These are phyloP conservation scores for Metellina segmentata DNA, from an alignment of 2,888 invertebrate genomes.

Conservation along the genomic window DNA sequence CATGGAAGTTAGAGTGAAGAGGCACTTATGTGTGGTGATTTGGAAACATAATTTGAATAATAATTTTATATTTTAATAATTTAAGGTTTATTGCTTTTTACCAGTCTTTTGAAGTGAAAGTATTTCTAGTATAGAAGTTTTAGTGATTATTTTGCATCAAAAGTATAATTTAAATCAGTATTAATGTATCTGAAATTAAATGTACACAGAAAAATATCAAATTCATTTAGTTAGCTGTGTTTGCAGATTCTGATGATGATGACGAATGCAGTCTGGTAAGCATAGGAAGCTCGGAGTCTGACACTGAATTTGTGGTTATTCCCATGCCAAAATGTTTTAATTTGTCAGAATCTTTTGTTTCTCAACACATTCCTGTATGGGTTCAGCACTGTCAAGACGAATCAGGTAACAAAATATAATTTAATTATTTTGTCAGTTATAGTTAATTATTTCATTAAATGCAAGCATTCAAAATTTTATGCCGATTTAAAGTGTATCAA, in stretches of 20 bases:
- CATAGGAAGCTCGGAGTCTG: slow-evolving; percentile 80
- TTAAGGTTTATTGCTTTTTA: too few relatives aligned
- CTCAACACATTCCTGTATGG: slow-evolving; percentile 42
- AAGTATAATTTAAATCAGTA: too few relatives aligned
- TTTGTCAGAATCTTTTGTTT: slow-evolving; percentile 73
- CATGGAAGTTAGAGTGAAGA: too few relatives aligned
- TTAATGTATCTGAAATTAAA: too few relatives aligned
- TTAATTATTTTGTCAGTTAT: not conserved
- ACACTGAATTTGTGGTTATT: slow-evolving; percentile 81
- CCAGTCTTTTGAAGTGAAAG: too few relatives aligned
- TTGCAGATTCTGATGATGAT: slow-evolving; percentile 78
- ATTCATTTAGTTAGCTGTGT: not conserved
- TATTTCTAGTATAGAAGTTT: too few relatives aligned
- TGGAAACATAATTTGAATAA: too few relatives aligned
- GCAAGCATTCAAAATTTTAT: too few relatives aligned
- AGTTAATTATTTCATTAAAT: not conserved
- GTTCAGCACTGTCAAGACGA: slow-evolving; percentile 29
- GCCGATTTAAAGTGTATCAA: not conserved
- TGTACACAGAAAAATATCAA: too few relatives aligned
- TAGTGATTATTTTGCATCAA: too few relatives aligned
- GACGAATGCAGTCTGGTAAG: slow-evolving; percentile 79
- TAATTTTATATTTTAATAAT: too few relatives aligned
- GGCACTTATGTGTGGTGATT: too few relatives aligned
- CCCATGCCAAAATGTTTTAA: slow-evolving; percentile 81
- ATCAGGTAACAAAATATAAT: slow-evolving; percentile 24